These are phyloP conservation scores for Holotrichia oblita DNA, from an alignment of 1,140 invertebrate species.

Conservation along the genomic window DNA sequence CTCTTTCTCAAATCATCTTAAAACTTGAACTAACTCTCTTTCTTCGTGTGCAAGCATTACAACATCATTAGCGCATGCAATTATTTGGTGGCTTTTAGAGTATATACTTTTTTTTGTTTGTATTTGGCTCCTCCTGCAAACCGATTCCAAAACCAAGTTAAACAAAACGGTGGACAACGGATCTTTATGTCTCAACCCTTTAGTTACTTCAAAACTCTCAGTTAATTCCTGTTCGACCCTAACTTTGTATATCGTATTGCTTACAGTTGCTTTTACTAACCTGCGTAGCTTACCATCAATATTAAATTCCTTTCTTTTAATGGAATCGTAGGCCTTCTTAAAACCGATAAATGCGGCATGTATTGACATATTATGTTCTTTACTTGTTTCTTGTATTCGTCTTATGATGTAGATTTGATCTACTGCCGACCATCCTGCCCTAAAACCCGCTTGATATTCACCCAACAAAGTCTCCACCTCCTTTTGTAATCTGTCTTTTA, in stretches of 20 bases:
- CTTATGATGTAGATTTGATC: background rate
- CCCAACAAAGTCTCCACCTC: background rate
- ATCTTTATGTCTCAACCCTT: background rate
- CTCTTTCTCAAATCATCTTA: background rate
- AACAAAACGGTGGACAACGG: background rate
- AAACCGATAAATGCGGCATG: background rate
- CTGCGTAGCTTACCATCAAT: background rate
- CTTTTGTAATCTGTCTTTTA: background rate
- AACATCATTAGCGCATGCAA: background rate
- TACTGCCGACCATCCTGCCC: background rate
- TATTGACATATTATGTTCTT: background rate
- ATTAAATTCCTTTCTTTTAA: background rate
- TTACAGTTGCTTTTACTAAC: background rate
- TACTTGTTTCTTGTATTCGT: background rate
- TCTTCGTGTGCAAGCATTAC: background rate
- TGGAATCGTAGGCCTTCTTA: constrained; percentile 1
- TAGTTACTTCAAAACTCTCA: background rate
- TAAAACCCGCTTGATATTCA: background rate
- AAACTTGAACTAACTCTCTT: background rate
- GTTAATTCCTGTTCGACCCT: background rate
- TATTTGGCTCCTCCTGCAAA: background rate
- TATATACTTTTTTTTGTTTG: background rate
- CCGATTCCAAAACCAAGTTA: background rate
- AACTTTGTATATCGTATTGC: background rate
- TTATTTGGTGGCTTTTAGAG: background rate